Percentiles rank a stretch among this genome's conserved stretches.
Evolutionary conservation across 1,140 invertebrate genomes (phyloP).

Genomic region (Drosophila busckii): DNA sequence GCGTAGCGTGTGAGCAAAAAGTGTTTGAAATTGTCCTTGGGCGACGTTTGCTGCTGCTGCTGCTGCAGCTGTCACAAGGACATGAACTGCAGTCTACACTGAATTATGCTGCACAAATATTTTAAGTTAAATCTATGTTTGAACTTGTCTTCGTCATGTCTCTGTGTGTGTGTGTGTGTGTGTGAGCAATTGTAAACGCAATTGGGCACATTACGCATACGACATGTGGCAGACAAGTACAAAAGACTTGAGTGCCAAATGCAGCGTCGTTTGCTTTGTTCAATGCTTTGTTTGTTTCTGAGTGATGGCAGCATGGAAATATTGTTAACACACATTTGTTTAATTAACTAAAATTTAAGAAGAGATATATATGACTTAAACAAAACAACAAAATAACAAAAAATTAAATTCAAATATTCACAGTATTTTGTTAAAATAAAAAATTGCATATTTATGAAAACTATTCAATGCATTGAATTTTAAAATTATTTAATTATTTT

Average conservation of each 20-base stretch:
- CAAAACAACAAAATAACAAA: no score
- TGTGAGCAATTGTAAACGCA: constrained; percentile 26
- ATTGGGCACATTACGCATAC: constrained; percentile 58
- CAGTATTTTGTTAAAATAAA: no score
- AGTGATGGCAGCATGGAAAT: no score
- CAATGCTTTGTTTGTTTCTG: no score
- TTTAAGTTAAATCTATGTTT: constrained; percentile 41
- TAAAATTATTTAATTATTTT: no score
- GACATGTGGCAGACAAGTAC: constrained; percentile 37
- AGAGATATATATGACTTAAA: no score
- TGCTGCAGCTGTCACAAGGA: constrained; percentile 56
- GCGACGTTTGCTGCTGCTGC: constrained; percentile 25
- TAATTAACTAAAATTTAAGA: no score
- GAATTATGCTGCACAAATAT: constrained; percentile 53
- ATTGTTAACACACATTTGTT: no score
- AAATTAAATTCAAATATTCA: no score
- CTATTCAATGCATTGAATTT: no score
- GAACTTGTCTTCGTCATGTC: constrained; percentile 12
- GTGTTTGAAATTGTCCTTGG: constrained; percentile 59
- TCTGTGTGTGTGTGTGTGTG: constrained; percentile 6
- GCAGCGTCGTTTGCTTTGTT: no score
- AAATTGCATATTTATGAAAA: no score
- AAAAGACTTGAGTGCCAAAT: neutral
- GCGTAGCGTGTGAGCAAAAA: constrained; percentile 56
- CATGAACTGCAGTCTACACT: constrained; percentile 59